Conservation (phyloP, 2,797 vertebrate species). For the Protonibea diacanthus region DNA sequence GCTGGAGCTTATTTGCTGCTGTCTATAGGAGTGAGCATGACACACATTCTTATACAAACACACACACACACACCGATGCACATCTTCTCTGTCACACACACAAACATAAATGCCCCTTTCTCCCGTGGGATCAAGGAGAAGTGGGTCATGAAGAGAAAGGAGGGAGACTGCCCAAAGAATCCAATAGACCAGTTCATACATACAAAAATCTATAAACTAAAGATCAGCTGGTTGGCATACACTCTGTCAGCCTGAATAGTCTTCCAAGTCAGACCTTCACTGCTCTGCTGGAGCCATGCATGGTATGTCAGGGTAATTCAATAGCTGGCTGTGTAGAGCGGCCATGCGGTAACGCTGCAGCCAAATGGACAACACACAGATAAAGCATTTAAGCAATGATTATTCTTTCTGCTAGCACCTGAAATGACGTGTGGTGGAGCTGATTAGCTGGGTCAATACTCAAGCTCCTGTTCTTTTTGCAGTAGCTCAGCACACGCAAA, state of each 20-base stretch:
- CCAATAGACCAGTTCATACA: constrained; percentile 77
- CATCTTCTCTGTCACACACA: constrained; percentile 34
- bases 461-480: constrained; percentile 67
- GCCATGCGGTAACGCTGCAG: constrained; percentile 67
- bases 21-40: constrained; percentile 49
- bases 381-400: constrained; percentile 77
- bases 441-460: constrained; percentile 81
- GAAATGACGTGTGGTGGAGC: constrained; percentile 75
- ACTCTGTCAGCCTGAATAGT: constrained; percentile 74
- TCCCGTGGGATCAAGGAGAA: constrained; percentile 66
- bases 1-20: constrained; percentile 59
- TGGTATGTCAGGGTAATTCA: constrained; percentile 68
- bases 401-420: constrained; percentile 79
- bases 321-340: constrained; percentile 63
- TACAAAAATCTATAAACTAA: constrained; percentile 81
- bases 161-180: constrained; percentile 67
- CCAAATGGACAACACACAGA: constrained; percentile 67
- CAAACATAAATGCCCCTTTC: constrained; percentile 60
- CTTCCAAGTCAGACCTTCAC: constrained; percentile 63
- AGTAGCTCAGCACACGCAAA: constrained; percentile 65
- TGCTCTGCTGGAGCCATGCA: constrained; percentile 68
- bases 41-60: constrained; percentile 55
- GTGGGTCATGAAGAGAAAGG: constrained; percentile 63
- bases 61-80: constrained; percentile 45
- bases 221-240: constrained; percentile 76